Conservation (phyloP, 2,113 vertebrate species). For the Bubo blakistoni region DNA sequence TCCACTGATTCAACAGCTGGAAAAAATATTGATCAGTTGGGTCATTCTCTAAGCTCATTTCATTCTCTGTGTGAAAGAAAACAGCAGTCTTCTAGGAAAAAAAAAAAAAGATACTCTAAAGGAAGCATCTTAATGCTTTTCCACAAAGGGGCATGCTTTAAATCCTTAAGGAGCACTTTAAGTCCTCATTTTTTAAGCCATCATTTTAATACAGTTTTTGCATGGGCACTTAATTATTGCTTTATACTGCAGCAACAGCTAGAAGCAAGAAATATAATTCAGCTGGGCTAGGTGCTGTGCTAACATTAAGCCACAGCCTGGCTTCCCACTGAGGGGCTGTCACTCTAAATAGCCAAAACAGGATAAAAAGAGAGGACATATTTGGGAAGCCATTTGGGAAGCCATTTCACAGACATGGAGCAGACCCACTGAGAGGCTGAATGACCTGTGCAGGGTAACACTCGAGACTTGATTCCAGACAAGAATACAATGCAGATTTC, state of each 20-base stretch:
- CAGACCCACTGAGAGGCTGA: background rate
- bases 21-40: constrained; percentile 46
- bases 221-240: background rate
- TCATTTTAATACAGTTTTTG: constrained; percentile 2
- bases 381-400: background rate
- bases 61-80: constrained; percentile 39
- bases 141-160: background rate
- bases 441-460: background rate
- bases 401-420: background rate
- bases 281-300: background rate
- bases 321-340: background rate
- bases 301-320: background rate
- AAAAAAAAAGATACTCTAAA: background rate
- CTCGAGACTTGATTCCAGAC: background rate
- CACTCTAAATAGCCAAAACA: background rate
- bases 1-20: background rate
- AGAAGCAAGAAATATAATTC: background rate
- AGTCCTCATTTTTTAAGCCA: constrained; percentile 1
- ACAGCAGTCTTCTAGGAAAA: constrained; percentile 28
- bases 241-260: background rate
- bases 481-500: background rate
- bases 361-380: background rate
- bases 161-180: background rate
- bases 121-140: constrained; percentile 26
- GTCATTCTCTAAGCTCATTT: constrained; percentile 39